phyloP scores from a whole-genome alignment of 2,113 vertebrate species.

The Megaceryle torquata region DNA sequence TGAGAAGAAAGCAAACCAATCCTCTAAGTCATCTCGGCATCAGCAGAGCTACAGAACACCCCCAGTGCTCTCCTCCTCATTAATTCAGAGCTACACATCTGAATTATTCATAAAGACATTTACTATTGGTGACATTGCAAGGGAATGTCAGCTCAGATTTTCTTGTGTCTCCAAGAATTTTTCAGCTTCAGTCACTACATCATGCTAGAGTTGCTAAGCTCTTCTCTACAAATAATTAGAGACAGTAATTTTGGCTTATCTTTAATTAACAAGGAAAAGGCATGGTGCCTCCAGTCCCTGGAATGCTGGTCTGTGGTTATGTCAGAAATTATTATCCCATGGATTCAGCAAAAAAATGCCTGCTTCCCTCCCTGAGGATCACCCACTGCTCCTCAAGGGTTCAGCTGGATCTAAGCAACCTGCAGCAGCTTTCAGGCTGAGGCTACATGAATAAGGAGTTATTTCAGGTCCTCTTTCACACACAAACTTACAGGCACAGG shows the following conservation, averaged over 20 bases:
- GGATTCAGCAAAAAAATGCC: background rate
- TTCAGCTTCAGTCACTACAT: background rate
- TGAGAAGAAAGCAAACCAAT: background rate
- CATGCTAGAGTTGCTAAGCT: background rate
- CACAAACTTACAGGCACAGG: too few relatives aligned
- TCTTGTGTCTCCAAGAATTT: background rate
- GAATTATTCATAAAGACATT: background rate
- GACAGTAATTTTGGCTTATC: background rate
- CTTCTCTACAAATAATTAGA: background rate
- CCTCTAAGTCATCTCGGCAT: background rate
- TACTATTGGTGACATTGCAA: background rate
- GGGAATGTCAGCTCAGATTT: background rate
- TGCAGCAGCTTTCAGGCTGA: background rate
- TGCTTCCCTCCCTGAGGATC: background rate
- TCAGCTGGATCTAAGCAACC: background rate
- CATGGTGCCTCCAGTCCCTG: background rate
- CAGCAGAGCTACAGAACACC: background rate
- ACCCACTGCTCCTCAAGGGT: background rate
- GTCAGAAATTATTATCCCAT: background rate
- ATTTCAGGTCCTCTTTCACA: background rate
- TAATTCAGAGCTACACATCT: background rate
- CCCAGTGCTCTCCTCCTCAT: background rate
- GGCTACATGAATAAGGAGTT: background rate
- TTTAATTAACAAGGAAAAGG: background rate
- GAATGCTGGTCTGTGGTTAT: background rate